Percentiles rank a stretch among this genome's conserved stretches.
phyloP scores from a whole-genome alignment of 2,888 invertebrate genomes.

The Zhengitettix transpicula region DNA sequence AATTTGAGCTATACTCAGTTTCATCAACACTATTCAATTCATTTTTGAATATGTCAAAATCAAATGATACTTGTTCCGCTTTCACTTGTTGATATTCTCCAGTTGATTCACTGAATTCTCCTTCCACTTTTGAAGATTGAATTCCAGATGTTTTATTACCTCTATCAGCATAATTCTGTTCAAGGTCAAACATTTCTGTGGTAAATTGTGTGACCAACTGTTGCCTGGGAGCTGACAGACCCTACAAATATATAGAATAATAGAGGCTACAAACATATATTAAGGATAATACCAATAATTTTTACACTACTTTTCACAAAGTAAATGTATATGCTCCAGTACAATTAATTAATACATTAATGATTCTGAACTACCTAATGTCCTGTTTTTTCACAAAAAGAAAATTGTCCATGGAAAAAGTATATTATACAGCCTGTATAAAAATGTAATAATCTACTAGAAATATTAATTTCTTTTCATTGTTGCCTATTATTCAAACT shows the following conservation, averaged over 20 bases:
- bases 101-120: not conserved
- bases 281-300: no score
- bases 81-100: conserved; percentile 1
- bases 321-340: no score
- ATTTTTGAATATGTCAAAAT: conserved; percentile 8
- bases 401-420: no score
- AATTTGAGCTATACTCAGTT: not conserved
- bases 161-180: not conserved
- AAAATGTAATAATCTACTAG: no score
- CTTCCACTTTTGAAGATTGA: not conserved
- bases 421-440: no score
- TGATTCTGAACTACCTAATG: no score
- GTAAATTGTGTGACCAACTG: conserved; percentile 41
- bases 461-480: no score
- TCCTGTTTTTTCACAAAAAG: no score
- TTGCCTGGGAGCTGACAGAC: conserved; percentile 2
- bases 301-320: no score
- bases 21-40: conserved; percentile 8
- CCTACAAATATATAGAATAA: not conserved
- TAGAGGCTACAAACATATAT: no score
- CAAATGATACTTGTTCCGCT: conserved; percentile 5
- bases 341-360: no score
- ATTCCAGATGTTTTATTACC: not conserved
- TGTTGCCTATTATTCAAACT: no score
- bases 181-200: conserved; percentile 37